Evolutionary conservation across 2,797 vertebrate species (phyloP).

Genomic region (Bovichtus diacanthus): DNA sequence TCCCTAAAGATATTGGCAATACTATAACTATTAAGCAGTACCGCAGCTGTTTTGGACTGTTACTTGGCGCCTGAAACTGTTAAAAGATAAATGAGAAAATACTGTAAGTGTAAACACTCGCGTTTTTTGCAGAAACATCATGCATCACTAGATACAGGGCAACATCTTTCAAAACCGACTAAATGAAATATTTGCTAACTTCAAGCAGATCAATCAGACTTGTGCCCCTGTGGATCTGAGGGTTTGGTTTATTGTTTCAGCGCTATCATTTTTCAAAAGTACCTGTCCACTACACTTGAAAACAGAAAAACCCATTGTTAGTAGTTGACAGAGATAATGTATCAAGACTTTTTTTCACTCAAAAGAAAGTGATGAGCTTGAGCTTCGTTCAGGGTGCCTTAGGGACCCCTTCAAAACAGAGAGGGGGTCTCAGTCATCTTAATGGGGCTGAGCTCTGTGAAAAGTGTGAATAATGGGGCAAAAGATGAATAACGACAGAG

Average conservation of each 20-base stretch:
- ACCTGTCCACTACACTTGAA: neutral
- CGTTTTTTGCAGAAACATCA: slow-evolving; percentile 8
- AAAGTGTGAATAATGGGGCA: slow-evolving; percentile 52
- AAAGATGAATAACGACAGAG: slow-evolving; percentile 35
- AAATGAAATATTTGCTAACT: slow-evolving; percentile 23
- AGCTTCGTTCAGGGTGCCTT: slow-evolving; percentile 44
- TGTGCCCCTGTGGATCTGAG: slow-evolving; percentile 3
- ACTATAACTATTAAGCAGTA: neutral
- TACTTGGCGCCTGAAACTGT: slow-evolving; percentile 17
- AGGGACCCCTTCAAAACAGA: slow-evolving; percentile 37
- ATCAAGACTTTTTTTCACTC: slow-evolving; percentile 24
- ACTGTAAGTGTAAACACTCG: neutral
- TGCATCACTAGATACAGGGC: slow-evolving; percentile 8
- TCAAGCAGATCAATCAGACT: slow-evolving; percentile 33
- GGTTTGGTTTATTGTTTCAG: slow-evolving; percentile 35
- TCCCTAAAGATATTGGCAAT: neutral
- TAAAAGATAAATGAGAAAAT: slow-evolving; percentile 6
- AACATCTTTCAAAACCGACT: slow-evolving; percentile 23
- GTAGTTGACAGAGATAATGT: slow-evolving; percentile 44
- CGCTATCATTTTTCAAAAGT: slow-evolving; percentile 45
- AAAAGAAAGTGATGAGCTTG: slow-evolving; percentile 52
- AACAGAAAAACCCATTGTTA: slow-evolving; percentile 38
- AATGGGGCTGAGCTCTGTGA: slow-evolving; percentile 46
- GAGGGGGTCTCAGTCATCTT: slow-evolving; percentile 45
- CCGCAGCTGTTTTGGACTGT: neutral